Evolutionary conservation across 2,888 invertebrate species (phyloP).

Genomic region (Lasioglossum villosulum): DNA sequence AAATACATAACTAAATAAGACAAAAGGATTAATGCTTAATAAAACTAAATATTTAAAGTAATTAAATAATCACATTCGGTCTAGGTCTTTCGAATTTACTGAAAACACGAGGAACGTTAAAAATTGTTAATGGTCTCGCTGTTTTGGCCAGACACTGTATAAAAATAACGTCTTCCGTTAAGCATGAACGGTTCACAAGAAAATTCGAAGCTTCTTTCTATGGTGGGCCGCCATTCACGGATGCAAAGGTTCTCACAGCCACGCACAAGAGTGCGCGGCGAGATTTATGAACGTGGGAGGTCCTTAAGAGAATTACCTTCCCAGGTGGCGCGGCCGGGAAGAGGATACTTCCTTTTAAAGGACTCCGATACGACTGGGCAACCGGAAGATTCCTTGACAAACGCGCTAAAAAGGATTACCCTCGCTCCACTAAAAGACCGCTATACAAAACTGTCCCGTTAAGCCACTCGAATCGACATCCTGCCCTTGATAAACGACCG

Average conservation of each 20-base stretch:
- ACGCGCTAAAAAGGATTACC: constrained; percentile 70
- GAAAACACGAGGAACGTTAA: background rate
- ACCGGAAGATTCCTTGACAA: constrained; percentile 58
- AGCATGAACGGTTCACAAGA: background rate
- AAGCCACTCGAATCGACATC: constrained; percentile 63
- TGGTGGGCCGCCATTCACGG: background rate
- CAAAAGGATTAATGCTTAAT: too few relatives aligned
- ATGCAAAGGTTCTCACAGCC: constrained; percentile 57
- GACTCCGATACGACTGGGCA: constrained; percentile 51
- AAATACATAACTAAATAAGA: too few relatives aligned
- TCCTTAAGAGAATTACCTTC: constrained; percentile 72
- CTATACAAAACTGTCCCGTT: constrained; percentile 64
- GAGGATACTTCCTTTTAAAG: constrained; percentile 57
- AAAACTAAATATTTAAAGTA: too few relatives aligned
- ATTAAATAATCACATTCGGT: too few relatives aligned
- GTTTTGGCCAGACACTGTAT: background rate
- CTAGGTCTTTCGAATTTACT: too few relatives aligned
- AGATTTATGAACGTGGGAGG: constrained; percentile 68
- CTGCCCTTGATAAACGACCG: constrained; percentile 59
- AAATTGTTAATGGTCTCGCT: background rate
- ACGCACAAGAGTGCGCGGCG: constrained; percentile 14
- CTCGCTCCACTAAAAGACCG: constrained; percentile 38
- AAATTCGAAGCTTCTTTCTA: background rate
- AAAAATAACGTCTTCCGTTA: background rate
- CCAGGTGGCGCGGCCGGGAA: constrained; percentile 60